Evolutionary conservation across 2,113 vertebrate genomes (phyloP).

Genomic region (Apeltes quadracus): DNA sequence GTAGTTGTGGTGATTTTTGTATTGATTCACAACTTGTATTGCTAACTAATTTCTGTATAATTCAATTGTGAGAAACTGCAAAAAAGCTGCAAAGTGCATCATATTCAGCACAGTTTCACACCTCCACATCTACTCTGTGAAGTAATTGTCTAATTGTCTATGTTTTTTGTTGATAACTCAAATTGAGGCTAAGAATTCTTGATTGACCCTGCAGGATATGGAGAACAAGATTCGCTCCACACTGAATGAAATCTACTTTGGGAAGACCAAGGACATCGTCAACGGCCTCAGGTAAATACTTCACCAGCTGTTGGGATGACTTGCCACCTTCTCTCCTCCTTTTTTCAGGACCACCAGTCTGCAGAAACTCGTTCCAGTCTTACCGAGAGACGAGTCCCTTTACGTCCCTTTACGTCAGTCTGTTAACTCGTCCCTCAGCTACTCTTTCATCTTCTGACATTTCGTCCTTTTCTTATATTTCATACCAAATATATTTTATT

Average conservation of each 20-base stretch:
- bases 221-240: constrained; percentile 99
- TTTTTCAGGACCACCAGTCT: constrained; percentile 28
- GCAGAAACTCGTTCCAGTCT: background rate
- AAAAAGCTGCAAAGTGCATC: background rate
- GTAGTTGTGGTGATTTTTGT: background rate
- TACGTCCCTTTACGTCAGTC: background rate
- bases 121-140: background rate
- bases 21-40: background rate
- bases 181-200: background rate
- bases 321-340: background rate
- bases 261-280: constrained; percentile 99
- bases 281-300: constrained; percentile 93
- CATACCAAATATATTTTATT: too few relatives aligned
- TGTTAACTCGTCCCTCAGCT: constrained; percentile 1
- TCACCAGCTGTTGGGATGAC: background rate
- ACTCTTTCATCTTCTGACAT: background rate
- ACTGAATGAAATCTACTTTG: constrained; percentile 99
- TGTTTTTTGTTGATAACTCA: too few relatives aligned
- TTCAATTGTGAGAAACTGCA: background rate
- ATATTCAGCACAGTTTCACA: background rate
- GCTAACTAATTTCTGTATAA: background rate
- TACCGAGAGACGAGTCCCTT: background rate
- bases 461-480: background rate
- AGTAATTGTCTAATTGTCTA: background rate
- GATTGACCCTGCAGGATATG: constrained; percentile 87